Base-by-base conservation (phyloP, 1,140 invertebrate species). In the Drosophila trapezifrons region DNA sequence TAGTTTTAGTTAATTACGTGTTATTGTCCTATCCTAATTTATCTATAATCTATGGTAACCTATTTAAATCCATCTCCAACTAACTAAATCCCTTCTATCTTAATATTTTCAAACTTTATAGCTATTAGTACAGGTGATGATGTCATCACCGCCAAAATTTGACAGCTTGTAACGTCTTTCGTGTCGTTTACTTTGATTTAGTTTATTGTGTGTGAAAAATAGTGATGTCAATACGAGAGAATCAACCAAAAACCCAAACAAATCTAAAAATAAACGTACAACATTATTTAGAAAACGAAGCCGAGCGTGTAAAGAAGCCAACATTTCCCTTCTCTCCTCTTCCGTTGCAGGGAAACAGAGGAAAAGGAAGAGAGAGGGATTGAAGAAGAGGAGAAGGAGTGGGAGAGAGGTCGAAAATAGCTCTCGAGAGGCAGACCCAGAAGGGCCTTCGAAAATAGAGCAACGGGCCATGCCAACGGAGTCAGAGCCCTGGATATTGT, bases 251-350 rank as follows among this genome's bases (percentile, higher is more conserved):
- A 40, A 45, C 17, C 29, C 17, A 65, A 59, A 45, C 29, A 65
- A 75, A 17, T 58, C 40, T 64, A 59, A 49, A 64, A 69, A 42
- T 47, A 63, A 52, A 70, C 58, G 54, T 37, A 67, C 56, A 54
- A 35, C 51, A 52, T 60, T 55, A 51, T 43, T 51, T 67, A 51
- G 60, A 67, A 83, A 74, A 63, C 47, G 71, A 76, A 66, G 75
- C 60, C 74, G 71, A 89, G 64, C 79, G 80, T 64, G 37, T 83
- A 83, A 80, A 59, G 43, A 84, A 84, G 83, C 80, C 79, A 90
- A 82, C 38, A 38, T 84, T 87, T 87, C 63, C 83, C 77, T 84
- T 84, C 80, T 87, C 85, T 80, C 84, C 87, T 89, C 74, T 89
- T 90, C 85, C 80, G 85, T 89, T 89, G 52, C 84, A 87, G 83